Evolutionary conservation across 2,888 invertebrate species (phyloP), one percentile per base, ranked within the genome.

Genomic region (Priocnemis perturbator): DNA sequence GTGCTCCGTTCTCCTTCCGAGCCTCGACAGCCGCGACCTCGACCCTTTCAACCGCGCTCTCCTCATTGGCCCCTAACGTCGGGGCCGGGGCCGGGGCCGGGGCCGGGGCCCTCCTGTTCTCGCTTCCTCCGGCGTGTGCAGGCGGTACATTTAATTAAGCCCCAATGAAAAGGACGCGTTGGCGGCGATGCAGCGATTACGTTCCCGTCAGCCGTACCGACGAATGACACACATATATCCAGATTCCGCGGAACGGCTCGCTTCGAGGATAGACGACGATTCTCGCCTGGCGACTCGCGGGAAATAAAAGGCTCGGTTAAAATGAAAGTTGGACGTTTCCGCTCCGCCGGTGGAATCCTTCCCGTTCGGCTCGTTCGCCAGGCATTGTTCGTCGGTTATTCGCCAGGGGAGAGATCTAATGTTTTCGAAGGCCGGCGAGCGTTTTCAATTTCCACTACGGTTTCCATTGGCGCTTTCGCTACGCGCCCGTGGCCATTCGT

Each of bases 151-250:
- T 85, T 83, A 85, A 85, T 85, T 85, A 85, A 85, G 79, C 77
- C 76, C 79, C 84, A 83, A 85, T 85, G 83, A 83, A 84, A 85
- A 83, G 83, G 81, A 85, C 77, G 81, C 69, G 81, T 76, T 76
- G 75, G 73, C 71, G 73, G 69, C 75, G 72, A 74, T 79, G 76
- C 69, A 71, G 71, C 78, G 78, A 78, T 78, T 78, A 73, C 73
- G 69, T 67, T 71, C 45, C 68, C 55, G 68, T 19, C 50, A n/a
- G 21, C 52, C 63, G 67, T 67, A 72, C 58, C 61, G 59, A 69
- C 37, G 37, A 37, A 37, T 37, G 37, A 64, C 52, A 62, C 71
- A 71, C 69, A 69, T 61, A 67, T 61, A 74, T 67, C 57, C 64
- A 20, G 60, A 65, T 63, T 67, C 61, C 60, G 60, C 37, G 57